These are phyloP conservation scores for Drosophila neutralis DNA, from an alignment of 2,888 invertebrate species.

Conservation along the genomic window DNA sequence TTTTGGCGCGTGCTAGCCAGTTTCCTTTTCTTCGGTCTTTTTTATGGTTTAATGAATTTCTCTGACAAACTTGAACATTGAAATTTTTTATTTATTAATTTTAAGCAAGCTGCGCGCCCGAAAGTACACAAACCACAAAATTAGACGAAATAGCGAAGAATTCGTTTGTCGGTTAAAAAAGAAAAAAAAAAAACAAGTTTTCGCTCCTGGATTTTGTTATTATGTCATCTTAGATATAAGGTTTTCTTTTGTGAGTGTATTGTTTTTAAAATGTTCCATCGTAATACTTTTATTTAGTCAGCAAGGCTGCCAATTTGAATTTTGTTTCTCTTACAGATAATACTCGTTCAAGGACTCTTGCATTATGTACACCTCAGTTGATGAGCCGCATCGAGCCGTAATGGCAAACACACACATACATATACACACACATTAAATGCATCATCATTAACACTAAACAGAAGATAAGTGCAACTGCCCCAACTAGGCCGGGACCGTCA, in stretches of 20 bases:
- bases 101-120: constrained; percentile 17
- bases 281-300: constrained; percentile 59
- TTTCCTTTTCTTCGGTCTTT: constrained; percentile 10
- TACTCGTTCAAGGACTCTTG: constrained; percentile 72
- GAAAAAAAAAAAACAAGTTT: constrained; percentile 17
- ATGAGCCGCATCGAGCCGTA: constrained; percentile 32
- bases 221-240: constrained; percentile 36
- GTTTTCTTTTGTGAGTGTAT: constrained; percentile 6
- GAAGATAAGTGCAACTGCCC: constrained; percentile 63
- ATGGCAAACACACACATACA: constrained; percentile 40
- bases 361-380: constrained; percentile 71
- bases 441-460: constrained; percentile 65
- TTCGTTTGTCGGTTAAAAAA: constrained; percentile 3
- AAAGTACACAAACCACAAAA: constrained; percentile 18
- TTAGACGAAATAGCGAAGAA: constrained; percentile 9
- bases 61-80: constrained; percentile 36
- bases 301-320: constrained; percentile 50
- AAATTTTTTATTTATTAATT: constrained; percentile 41
- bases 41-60: constrained; percentile 20
- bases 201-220: constrained; percentile 16
- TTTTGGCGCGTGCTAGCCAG: constrained; percentile 39
- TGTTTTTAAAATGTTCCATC: constrained; percentile 56
- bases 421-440: constrained; percentile 71
- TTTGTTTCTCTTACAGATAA: constrained; percentile 66
- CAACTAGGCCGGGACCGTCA: constrained; percentile 71